Percentiles rank a stretch among this genome's conserved stretches.
Evolutionary conservation across 2,113 vertebrate genomes (phyloP).

Genomic region (Pedetes capensis): DNA sequence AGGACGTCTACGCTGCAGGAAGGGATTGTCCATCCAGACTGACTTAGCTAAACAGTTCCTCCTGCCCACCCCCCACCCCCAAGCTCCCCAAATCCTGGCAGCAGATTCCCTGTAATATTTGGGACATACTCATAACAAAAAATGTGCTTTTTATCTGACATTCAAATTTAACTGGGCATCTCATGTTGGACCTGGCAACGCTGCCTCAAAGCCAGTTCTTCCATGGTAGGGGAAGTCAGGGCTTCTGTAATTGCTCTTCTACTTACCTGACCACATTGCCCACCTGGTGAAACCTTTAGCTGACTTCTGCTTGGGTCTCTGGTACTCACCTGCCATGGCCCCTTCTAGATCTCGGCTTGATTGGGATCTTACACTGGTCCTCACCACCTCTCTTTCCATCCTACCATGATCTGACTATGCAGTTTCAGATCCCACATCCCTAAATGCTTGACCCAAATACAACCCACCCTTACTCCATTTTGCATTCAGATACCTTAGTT

Average conservation of each 20-base stretch:
- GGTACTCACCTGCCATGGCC: neutral
- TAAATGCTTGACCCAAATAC: neutral
- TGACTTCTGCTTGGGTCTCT: neutral
- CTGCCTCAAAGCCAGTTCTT: neutral
- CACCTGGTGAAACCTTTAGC: no score
- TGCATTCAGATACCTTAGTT: neutral
- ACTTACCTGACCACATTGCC: no score
- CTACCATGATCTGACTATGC: neutral
- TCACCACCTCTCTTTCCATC: neutral
- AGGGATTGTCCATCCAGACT: neutral
- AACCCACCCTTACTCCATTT: neutral
- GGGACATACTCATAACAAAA: neutral
- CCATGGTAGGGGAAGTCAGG: fast-evolving
- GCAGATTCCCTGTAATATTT: neutral
- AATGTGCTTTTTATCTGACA: neutral
- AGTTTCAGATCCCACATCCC: neutral
- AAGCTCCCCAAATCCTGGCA: neutral
- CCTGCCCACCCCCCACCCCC: no score
- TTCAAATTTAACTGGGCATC: neutral
- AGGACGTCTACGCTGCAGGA: neutral
- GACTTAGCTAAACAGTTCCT: neutral
- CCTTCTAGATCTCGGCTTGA: no score
- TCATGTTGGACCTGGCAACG: neutral
- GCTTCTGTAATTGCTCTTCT: neutral
- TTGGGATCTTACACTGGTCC: neutral